Percentiles rank a stretch among this genome's conserved stretches.
Conservation (phyloP, 2,888 invertebrate species). For the Bursaphelenchus okinawaensis region DNA sequence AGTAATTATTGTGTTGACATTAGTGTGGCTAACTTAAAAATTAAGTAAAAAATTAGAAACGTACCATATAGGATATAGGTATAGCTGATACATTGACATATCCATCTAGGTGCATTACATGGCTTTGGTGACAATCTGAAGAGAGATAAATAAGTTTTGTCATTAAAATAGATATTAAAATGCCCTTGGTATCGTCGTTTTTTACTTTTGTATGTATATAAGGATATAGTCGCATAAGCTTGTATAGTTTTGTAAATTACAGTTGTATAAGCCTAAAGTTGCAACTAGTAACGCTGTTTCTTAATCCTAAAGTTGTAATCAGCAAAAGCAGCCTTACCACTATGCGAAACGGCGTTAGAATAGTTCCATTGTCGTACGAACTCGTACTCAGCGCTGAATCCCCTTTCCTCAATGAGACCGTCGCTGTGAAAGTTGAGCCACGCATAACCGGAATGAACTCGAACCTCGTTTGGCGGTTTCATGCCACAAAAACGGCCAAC, state of each 20-base stretch:
- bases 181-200: too few species aligned
- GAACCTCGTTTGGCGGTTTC: constrained; percentile 38
- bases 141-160: too few species aligned
- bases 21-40: too few species aligned
- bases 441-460: constrained; percentile 49
- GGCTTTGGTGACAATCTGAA: constrained; percentile 44
- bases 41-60: background rate
- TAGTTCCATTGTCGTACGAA: constrained; percentile 25
- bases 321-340: background rate
- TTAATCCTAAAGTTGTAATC: background rate
- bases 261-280: too few species aligned
- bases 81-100: constrained; percentile 29
- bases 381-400: constrained; percentile 59
- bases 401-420: constrained; percentile 58
- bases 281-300: too few species aligned
- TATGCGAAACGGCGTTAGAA: background rate
- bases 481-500: constrained; percentile 53
- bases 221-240: too few species aligned
- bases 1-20: too few species aligned
- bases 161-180: too few species aligned
- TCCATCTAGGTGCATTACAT: constrained; percentile 37
- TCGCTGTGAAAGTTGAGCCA: constrained; percentile 62
- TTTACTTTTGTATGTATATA: too few species aligned
- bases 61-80: constrained; percentile 24
- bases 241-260: too few species aligned